These are phyloP conservation scores for Helleia helle DNA, from an alignment of 2,888 invertebrate genomes.

Conservation along the genomic window DNA sequence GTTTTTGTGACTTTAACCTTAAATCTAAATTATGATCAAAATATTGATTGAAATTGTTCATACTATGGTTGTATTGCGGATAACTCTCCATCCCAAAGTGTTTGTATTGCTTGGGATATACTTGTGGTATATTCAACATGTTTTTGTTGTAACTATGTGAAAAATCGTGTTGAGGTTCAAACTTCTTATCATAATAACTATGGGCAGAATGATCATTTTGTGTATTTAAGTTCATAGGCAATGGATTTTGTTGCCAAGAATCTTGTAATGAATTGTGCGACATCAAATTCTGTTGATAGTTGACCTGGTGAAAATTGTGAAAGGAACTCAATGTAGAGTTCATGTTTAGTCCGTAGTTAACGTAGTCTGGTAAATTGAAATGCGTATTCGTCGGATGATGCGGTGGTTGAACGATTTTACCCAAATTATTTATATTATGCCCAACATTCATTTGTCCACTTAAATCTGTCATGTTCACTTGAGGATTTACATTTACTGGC, in stretches of 20 bases:
- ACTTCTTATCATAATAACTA: conserved; percentile 20
- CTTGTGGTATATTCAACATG: conserved; percentile 38
- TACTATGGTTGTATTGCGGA: conserved; percentile 22
- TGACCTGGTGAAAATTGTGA: conserved; percentile 35
- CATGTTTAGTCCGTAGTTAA: conserved; percentile 35
- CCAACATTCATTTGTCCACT: conserved; percentile 35
- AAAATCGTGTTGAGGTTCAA: conserved; percentile 17
- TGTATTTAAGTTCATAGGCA: conserved; percentile 43
- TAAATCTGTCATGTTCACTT: conserved; percentile 40
- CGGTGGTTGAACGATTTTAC: conserved; percentile 38
- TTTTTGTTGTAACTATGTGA: conserved; percentile 20
- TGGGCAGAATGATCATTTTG: conserved; percentile 28
- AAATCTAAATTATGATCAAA: conserved; percentile 28
- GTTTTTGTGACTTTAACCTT: conserved; percentile 26
- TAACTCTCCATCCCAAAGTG: conserved; percentile 26
- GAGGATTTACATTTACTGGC: conserved; percentile 42
- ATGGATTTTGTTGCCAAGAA: conserved; percentile 35
- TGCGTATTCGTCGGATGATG: conserved; percentile 29
- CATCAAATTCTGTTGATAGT: conserved; percentile 30
- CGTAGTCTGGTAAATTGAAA: conserved; percentile 39
- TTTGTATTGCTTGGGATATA: conserved; percentile 35
- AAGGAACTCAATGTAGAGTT: conserved; percentile 34
- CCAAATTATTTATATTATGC: conserved; percentile 42
- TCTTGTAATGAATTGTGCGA: conserved; percentile 30
- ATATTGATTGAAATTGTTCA: conserved; percentile 21